Evolutionary conservation across 2,113 vertebrate genomes (phyloP).

Genomic region (Callorhinus ursinus): DNA sequence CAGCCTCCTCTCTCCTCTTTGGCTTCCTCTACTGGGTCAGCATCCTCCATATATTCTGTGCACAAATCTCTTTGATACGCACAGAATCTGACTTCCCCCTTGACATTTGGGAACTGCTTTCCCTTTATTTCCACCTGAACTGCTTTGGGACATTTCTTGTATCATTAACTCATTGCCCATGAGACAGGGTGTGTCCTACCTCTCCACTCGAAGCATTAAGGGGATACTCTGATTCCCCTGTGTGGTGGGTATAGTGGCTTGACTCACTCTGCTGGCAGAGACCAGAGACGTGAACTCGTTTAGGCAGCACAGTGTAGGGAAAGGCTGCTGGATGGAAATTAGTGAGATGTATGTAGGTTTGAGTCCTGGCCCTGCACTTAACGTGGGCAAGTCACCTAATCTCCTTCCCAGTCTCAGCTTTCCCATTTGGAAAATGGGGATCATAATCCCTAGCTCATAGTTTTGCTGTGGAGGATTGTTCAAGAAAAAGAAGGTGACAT

Average conservation of each 20-base stretch:
- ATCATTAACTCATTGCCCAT: not conserved
- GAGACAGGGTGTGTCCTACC: not conserved
- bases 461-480: not conserved
- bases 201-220: not conserved
- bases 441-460: not conserved
- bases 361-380: not conserved
- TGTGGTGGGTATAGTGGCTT: not conserved
- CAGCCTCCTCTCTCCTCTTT: not conserved
- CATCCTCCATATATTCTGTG: not conserved
- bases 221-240: not conserved
- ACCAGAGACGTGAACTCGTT: no score
- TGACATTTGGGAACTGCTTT: not conserved
- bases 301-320: not conserved
- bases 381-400: not conserved
- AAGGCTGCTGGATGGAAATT: not conserved
- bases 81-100: not conserved
- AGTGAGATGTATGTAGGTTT: accelerated
- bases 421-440: not conserved
- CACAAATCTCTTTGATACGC: not conserved
- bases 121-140: not conserved
- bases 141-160: not conserved
- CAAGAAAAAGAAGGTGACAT: not conserved
- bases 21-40: not conserved
- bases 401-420: not conserved
- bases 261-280: not conserved